These are phyloP conservation scores for Troides oblongomaculatus DNA, from an alignment of 2,888 invertebrate species.

Conservation along the genomic window DNA sequence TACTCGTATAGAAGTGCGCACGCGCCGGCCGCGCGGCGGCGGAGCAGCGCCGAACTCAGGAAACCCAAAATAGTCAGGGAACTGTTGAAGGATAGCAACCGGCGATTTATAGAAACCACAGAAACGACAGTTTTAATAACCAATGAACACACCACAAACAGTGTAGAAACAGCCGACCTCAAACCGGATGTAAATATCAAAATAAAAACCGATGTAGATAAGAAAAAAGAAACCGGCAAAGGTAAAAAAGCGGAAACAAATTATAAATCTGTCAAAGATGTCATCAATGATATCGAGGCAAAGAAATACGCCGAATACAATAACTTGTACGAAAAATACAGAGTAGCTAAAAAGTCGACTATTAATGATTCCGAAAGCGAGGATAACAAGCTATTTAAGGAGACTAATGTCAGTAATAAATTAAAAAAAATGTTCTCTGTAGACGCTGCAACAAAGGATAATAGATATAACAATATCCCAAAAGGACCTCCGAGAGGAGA, in stretches of 20 bases:
- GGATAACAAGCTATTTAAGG: not conserved
- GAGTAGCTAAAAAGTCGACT: not conserved
- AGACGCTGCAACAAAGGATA: not conserved
- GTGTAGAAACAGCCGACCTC: not conserved
- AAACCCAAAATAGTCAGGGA: constrained; percentile 22
- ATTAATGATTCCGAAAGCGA: not conserved
- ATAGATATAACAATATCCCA: not conserved
- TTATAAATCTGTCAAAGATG: constrained; percentile 11
- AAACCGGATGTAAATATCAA: not conserved
- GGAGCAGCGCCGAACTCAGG: constrained; percentile 20
- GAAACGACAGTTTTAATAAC: not conserved
- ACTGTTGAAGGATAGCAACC: constrained; percentile 25
- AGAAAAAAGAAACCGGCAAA: not conserved
- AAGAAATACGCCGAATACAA: constrained; percentile 1
- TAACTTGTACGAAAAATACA: not conserved
- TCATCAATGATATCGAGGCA: constrained; percentile 4
- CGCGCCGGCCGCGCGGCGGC: not conserved
- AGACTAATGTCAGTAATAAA: not conserved
- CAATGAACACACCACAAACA: not conserved
- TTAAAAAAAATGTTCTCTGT: not conserved
- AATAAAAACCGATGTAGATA: not conserved
- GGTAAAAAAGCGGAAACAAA: not conserved
- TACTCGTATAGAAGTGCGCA: not conserved
- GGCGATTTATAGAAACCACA: constrained; percentile 21
- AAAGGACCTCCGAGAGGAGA: not conserved